phyloP scores from a whole-genome alignment of 2,888 invertebrate genomes.

The Eupithecia dodoneata region DNA sequence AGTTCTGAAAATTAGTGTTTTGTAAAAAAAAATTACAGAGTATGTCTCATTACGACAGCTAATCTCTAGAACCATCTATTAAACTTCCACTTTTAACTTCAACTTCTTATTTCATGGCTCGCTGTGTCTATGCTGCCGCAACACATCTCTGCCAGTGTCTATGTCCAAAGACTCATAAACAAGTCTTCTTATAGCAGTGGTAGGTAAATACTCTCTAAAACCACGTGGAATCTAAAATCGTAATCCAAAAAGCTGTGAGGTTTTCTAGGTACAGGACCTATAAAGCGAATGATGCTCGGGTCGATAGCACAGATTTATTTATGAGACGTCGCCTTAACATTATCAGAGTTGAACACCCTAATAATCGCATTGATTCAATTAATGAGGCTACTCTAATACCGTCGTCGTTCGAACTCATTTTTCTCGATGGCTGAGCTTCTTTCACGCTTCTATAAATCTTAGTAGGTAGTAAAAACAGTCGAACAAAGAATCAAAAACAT shows the following conservation, averaged over 20 bases:
- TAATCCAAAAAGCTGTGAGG: not conserved
- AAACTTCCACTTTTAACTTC: not conserved
- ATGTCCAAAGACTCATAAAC: no score
- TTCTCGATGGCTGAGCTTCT: slow-evolving; percentile 17
- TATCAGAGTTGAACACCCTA: slow-evolving; percentile 24
- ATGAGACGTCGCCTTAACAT: slow-evolving; percentile 13
- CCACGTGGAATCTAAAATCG: not conserved
- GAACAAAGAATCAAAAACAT: not conserved
- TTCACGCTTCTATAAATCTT: not conserved
- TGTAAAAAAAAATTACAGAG: not conserved
- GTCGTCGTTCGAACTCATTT: slow-evolving; percentile 25
- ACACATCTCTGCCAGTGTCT: no score
- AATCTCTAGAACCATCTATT: not conserved
- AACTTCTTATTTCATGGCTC: no score
- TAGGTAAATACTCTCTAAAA: not conserved
- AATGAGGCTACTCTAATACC: slow-evolving; percentile 17
- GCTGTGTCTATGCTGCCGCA: no score
- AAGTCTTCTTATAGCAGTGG: no score
- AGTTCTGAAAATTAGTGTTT: not conserved
- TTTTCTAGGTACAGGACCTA: not conserved
- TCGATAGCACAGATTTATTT: slow-evolving; percentile 8
- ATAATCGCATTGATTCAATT: slow-evolving; percentile 30
- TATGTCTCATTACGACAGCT: not conserved
- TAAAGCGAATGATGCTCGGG: not conserved
- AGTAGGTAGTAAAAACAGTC: not conserved